Percentiles rank a stretch among this genome's conserved stretches.
phyloP scores from a whole-genome alignment of 2,888 invertebrate genomes.

The Pandemis cinnamomeana region DNA sequence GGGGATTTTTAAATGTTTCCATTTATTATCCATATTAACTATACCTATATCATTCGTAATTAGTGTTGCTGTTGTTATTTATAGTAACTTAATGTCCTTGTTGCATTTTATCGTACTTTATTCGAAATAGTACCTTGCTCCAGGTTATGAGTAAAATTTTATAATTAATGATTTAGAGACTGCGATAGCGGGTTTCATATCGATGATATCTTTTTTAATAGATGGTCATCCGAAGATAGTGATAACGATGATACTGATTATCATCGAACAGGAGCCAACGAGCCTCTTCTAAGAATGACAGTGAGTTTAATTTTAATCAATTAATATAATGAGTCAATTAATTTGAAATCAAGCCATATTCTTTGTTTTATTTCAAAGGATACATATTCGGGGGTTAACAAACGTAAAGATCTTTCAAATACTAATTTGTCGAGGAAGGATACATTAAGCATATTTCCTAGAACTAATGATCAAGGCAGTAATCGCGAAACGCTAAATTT shows the following conservation, averaged over 20 bases:
- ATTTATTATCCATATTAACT: too few species aligned
- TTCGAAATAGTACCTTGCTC: too few species aligned
- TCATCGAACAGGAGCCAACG: constrained; percentile 19
- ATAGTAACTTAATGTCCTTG: too few species aligned
- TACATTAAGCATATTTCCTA: not conserved
- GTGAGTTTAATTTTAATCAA: not conserved
- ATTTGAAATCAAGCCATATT: not conserved
- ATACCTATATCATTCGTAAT: too few species aligned
- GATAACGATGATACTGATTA: constrained; percentile 50
- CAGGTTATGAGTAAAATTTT: too few species aligned
- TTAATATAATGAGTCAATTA: not conserved
- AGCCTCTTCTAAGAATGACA: constrained; percentile 16
- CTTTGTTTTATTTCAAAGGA: not conserved
- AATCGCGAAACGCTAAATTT: constrained; percentile 16
- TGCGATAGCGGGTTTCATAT: not conserved
- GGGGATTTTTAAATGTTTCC: too few species aligned
- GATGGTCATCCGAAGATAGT: constrained; percentile 63
- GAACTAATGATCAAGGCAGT: not conserved
- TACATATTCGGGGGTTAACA: not conserved
- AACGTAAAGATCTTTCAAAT: not conserved
- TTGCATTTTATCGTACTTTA: too few species aligned
- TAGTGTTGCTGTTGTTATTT: too few species aligned
- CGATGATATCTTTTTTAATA: constrained; percentile 42
- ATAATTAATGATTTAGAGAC: too few species aligned
- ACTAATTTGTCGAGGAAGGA: not conserved